A percentile compares a stretch with the other conserved stretches of the same genome.
phyloP scores from a whole-genome alignment of 2,888 invertebrate genomes.

The Tenodera sinensis region DNA sequence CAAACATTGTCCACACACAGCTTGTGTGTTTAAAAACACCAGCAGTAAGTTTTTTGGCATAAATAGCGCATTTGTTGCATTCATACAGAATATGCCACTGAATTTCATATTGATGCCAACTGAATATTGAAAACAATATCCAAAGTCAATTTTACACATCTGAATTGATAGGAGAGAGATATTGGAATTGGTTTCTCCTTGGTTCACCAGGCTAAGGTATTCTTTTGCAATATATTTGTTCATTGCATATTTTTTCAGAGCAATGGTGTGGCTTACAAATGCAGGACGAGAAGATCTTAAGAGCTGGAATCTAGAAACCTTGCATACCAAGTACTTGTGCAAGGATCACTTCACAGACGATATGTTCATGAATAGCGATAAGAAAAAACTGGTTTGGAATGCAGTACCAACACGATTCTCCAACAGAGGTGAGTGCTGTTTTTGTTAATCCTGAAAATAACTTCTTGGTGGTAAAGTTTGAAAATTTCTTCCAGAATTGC shows the following conservation, averaged over 20 bases:
- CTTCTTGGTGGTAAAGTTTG: not conserved
- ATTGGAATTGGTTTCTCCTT: too few relatives aligned
- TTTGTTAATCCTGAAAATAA: not conserved
- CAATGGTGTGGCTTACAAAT: constrained; percentile 21
- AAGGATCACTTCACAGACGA: constrained; percentile 24
- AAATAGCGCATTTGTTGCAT: too few relatives aligned
- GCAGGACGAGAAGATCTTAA: constrained; percentile 27
- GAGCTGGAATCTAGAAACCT: not conserved
- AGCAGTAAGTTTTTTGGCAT: too few relatives aligned
- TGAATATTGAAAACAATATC: too few relatives aligned
- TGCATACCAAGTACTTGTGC: constrained; percentile 21
- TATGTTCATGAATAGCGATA: constrained; percentile 26
- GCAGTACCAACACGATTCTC: constrained; percentile 25
- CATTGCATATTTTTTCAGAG: not conserved
- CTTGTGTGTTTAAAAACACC: too few relatives aligned
- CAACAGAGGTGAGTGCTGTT: not conserved
- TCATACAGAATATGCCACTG: too few relatives aligned
- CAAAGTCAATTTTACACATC: too few relatives aligned
- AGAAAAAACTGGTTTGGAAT: constrained; percentile 23
- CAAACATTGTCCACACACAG: too few relatives aligned
- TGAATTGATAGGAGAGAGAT: too few relatives aligned
- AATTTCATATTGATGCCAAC: too few relatives aligned
- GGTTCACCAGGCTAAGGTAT: too few relatives aligned
- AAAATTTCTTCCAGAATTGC: not conserved
- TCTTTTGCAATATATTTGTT: not conserved